A percentile compares a stretch with the other conserved stretches of the same genome.
Conservation (phyloP, 2,888 invertebrate genomes). For the Xestia rhomboidea region DNA sequence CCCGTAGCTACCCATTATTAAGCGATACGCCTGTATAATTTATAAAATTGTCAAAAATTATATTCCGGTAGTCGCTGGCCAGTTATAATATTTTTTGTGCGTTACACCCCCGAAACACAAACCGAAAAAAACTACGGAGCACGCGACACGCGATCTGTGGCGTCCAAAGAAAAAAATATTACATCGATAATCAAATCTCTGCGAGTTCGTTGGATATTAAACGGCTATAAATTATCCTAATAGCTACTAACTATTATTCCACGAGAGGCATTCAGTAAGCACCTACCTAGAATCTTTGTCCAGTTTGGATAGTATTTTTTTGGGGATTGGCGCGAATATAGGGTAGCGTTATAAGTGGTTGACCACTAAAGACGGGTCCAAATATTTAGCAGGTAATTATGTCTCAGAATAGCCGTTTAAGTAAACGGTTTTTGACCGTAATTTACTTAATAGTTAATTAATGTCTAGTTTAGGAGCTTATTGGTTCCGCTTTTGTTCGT, state of each 20-base stretch:
- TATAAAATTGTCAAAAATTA: conserved; percentile 90
- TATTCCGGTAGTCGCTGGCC: conserved; percentile 90
- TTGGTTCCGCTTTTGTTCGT: conserved; percentile 48
- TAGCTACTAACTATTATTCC: conserved; percentile 85
- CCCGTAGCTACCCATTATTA: conserved; percentile 84
- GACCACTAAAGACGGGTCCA: conserved; percentile 76
- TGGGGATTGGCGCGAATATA: conserved; percentile 59
- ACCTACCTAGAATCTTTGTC: conserved; percentile 74
- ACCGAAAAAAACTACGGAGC: conserved; percentile 84
- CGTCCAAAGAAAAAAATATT: conserved; percentile 80
- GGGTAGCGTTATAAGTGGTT: conserved; percentile 67
- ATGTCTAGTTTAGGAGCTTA: conserved; percentile 40
- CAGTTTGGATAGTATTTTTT: conserved; percentile 60
- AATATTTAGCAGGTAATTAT: conserved; percentile 73
- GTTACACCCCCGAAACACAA: conserved; percentile 81
- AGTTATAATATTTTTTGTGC: conserved; percentile 87
- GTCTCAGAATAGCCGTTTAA: conserved; percentile 52
- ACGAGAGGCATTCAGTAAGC: conserved; percentile 66
- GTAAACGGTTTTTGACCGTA: conserved; percentile 64
- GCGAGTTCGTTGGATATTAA: conserved; percentile 85
- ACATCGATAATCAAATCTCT: conserved; percentile 88
- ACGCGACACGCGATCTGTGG: conserved; percentile 89
- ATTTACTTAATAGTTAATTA: conserved; percentile 62
- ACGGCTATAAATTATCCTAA: conserved; percentile 90
- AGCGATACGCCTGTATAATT: conserved; percentile 87